A percentile compares a stretch with the other conserved stretches of the same genome.
Conservation (phyloP, 2,113 vertebrate species). For the Eidolon helvum region DNA sequence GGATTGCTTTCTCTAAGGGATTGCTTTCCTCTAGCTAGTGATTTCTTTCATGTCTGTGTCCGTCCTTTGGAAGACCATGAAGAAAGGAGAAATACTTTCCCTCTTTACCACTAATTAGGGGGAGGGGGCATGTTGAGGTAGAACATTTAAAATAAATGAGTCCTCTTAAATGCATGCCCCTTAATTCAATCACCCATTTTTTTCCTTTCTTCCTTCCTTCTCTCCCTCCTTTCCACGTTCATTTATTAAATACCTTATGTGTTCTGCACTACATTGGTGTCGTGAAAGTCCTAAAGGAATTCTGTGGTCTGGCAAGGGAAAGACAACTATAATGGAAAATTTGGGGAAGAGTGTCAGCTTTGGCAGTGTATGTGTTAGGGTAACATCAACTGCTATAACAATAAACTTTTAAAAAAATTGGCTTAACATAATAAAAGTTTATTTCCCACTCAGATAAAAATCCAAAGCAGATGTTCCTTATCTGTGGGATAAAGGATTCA, state of each 20-base stretch:
- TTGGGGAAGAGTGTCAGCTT: neutral
- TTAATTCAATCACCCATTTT: neutral
- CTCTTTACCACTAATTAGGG: neutral
- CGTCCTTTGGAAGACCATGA: slow-evolving; percentile 30
- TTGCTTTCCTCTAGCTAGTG: slow-evolving; percentile 42
- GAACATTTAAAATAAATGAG: neutral
- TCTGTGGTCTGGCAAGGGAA: neutral
- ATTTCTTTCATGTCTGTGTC: neutral
- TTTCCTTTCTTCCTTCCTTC: no score
- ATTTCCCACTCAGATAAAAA: slow-evolving; percentile 12
- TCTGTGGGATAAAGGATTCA: neutral
- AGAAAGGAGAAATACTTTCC: slow-evolving; percentile 5
- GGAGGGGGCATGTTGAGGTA: neutral
- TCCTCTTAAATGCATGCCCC: neutral
- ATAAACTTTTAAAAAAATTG: neutral
- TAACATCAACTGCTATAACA: neutral
- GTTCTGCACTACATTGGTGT: neutral
- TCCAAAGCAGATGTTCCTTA: slow-evolving; percentile 32
- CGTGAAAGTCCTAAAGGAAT: neutral
- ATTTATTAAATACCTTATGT: neutral
- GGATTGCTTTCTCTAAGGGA: slow-evolving; percentile 44
- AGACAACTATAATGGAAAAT: neutral
- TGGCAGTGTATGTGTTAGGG: neutral
- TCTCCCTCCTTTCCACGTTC: neutral
- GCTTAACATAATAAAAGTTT: neutral